These are phyloP conservation scores for Drosophila dives DNA, from an alignment of 2,888 invertebrate species.

Conservation along the genomic window DNA sequence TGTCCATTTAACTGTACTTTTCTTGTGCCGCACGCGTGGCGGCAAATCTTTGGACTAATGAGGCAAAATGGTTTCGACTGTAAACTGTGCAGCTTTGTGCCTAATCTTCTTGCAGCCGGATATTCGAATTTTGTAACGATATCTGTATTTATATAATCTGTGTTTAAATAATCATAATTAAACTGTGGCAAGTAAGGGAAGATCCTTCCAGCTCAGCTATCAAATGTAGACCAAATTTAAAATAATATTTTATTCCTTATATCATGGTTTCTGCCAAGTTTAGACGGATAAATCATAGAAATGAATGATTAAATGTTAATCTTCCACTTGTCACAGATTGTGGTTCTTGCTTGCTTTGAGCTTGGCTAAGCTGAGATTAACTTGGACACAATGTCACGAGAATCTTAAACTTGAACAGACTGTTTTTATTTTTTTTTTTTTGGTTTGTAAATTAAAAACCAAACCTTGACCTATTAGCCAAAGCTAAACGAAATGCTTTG, in stretches of 20 bases:
- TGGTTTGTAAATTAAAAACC: slow-evolving; percentile 6
- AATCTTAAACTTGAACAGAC: slow-evolving; percentile 27
- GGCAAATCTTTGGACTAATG: slow-evolving; percentile 51
- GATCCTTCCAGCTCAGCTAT: neutral
- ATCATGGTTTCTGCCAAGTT: no score
- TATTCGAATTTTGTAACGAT: neutral
- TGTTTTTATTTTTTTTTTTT: slow-evolving; percentile 2
- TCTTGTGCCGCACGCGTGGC: slow-evolving; percentile 54
- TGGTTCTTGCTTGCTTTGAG: neutral
- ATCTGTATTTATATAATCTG: neutral
- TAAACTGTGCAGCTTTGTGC: slow-evolving; percentile 19
- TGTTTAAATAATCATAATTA: neutral
- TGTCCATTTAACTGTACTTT: slow-evolving; percentile 67
- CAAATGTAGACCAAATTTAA: neutral
- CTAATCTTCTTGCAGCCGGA: slow-evolving; percentile 16
- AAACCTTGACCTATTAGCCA: slow-evolving; percentile 73
- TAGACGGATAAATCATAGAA: neutral
- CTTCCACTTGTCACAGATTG: neutral
- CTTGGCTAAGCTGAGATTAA: slow-evolving; percentile 12
- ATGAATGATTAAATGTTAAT: neutral
- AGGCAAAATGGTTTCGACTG: slow-evolving; percentile 51
- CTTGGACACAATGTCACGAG: slow-evolving; percentile 26
- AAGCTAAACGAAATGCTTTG: slow-evolving; percentile 62
- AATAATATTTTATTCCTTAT: neutral
- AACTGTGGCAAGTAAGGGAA: neutral